Conservation (phyloP, 2,113 vertebrate genomes). For the Myocastor coypus region DNA sequence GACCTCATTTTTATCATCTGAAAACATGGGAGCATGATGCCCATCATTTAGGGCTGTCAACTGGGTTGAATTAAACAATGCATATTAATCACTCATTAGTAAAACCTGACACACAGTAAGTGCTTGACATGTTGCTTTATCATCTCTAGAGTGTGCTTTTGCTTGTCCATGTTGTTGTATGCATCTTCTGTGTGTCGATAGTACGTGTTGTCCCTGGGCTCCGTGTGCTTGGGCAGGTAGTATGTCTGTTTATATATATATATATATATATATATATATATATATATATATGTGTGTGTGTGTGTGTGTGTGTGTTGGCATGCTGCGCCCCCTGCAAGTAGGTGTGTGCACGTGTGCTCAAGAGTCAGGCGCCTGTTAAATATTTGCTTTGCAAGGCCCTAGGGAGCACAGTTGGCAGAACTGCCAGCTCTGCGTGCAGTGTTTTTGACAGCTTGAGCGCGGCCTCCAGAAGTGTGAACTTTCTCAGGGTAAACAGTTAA, state of each 20-base stretch:
- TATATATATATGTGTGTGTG: too few species aligned
- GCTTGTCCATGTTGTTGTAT: not conserved
- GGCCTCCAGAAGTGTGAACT: conserved; percentile 79
- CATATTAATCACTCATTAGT: not conserved
- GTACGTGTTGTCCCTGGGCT: not conserved
- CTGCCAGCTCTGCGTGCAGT: not conserved
- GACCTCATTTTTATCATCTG: conserved; percentile 1
- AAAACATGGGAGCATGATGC: not conserved
- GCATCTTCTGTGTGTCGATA: not conserved
- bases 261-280: too few species aligned
- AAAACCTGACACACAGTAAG: not conserved
- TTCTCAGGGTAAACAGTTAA: conserved; percentile 82
- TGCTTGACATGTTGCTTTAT: not conserved
- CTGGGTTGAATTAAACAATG: not conserved
- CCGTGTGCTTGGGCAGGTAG: not conserved
- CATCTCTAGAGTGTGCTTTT: not conserved
- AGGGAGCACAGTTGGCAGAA: conserved; percentile 73
- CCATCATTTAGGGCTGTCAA: not conserved
- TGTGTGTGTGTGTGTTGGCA: not conserved
- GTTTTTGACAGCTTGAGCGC: conserved; percentile 72
- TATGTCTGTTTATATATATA: not conserved
- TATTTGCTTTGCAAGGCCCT: conserved; percentile 77
- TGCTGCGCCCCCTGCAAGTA: not conserved
- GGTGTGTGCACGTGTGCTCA: conserved; percentile 51
- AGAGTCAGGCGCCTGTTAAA: conserved; percentile 72